These are phyloP conservation scores for Caenorhabditis angaria DNA, from an alignment of 2,888 invertebrate genomes.

Conservation along the genomic window DNA sequence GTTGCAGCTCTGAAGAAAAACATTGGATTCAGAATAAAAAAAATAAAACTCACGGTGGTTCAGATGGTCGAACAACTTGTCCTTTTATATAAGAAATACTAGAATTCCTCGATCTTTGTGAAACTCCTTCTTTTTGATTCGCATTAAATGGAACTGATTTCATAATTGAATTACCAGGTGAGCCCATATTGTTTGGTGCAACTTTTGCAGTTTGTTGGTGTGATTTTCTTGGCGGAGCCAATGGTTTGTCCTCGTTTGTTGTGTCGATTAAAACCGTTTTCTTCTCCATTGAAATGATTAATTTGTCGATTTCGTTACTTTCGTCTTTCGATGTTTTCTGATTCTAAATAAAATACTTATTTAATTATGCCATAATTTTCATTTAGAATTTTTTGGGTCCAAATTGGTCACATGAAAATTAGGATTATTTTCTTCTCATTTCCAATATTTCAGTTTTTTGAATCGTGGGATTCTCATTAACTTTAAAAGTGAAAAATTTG, in stretches of 20 bases:
- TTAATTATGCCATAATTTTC: background rate
- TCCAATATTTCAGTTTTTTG: too few relatives aligned
- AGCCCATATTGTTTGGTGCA: background rate
- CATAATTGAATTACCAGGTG: background rate
- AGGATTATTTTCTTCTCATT: too few relatives aligned
- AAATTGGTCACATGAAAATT: too few relatives aligned
- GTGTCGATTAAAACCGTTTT: background rate
- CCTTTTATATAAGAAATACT: constrained; percentile 47
- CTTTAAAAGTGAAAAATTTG: too few relatives aligned
- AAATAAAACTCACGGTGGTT: constrained; percentile 46
- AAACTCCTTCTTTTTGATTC: background rate
- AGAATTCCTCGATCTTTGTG: constrained; percentile 5
- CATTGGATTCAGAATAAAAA: background rate
- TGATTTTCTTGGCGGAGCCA: background rate
- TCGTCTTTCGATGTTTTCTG: background rate
- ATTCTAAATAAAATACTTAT: background rate
- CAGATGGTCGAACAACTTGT: constrained; percentile 54
- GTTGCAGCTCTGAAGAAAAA: background rate
- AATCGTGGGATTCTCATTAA: too few relatives aligned
- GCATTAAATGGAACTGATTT: background rate
- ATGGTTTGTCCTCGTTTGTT: constrained; percentile 1
- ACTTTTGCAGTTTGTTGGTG: constrained; percentile 10
- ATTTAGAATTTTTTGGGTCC: too few relatives aligned
- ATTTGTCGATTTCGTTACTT: background rate
- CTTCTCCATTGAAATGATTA: background rate